Conservation (phyloP, 2,888 invertebrate genomes). For the Ariolimax columbianus region DNA sequence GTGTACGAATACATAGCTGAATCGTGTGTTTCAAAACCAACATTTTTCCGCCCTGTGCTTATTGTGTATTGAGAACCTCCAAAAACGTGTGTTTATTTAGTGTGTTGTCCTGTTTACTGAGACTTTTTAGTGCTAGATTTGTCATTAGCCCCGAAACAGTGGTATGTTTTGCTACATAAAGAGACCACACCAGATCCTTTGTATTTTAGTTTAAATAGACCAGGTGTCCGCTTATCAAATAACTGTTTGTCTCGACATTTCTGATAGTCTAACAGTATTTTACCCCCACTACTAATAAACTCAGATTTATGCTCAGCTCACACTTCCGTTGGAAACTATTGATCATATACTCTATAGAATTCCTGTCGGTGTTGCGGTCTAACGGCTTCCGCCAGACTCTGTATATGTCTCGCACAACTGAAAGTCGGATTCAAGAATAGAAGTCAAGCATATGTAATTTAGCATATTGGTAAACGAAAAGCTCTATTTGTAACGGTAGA, state of each 20-base stretch:
- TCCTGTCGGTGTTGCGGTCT: neutral
- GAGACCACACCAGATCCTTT: neutral
- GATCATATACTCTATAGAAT: neutral
- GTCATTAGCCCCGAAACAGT: neutral
- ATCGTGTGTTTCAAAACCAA: neutral
- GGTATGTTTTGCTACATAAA: neutral
- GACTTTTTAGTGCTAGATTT: neutral
- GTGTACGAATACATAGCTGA: too few relatives aligned
- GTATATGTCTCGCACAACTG: too few relatives aligned
- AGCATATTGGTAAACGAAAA: too few relatives aligned
- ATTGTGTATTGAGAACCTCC: neutral
- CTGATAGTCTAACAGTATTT: neutral
- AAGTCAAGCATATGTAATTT: too few relatives aligned
- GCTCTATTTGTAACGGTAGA: too few relatives aligned
- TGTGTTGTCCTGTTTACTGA: neutral
- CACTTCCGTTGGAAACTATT: neutral
- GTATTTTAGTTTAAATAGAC: neutral
- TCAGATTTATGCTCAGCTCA: too few relatives aligned
- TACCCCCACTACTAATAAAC: neutral
- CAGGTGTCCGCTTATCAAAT: neutral
- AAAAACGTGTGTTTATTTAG: neutral
- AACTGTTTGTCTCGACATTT: neutral
- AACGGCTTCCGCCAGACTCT: too few relatives aligned
- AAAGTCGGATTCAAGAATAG: too few relatives aligned
- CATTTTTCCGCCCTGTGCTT: neutral